Conservation (phyloP, 2,113 vertebrate species). For the Lota lota region DNA sequence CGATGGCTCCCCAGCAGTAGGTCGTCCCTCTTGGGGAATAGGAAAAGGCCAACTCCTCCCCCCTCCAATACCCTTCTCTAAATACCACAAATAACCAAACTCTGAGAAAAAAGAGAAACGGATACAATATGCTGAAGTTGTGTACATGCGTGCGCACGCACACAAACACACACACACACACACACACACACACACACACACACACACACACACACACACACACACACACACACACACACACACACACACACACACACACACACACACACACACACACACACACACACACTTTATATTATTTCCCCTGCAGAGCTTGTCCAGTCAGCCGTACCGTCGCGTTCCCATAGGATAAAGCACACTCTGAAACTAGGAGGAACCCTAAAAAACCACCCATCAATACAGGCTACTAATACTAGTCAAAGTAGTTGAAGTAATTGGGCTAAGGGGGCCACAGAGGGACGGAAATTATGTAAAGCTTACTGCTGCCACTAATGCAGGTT, state of each 20-base stretch:
- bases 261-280: neutral
- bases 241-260: neutral
- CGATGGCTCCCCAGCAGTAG: neutral
- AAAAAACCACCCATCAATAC: neutral
- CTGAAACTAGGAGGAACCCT: slow-evolving; percentile 4
- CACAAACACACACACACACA: neutral
- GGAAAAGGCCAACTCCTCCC: neutral
- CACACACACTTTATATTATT: neutral
- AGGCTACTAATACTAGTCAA: too few relatives aligned
- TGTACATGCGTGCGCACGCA: neutral
- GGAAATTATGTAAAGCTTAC: too few relatives aligned
- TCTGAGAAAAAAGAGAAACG: neutral
- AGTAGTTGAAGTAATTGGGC: too few relatives aligned
- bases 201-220: slow-evolving; percentile 11
- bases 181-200: slow-evolving; percentile 22
- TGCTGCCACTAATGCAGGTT: too few relatives aligned
- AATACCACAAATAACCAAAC: neutral
- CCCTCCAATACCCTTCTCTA: too few relatives aligned
- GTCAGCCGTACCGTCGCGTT: slow-evolving; percentile 15
- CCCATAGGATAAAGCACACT: slow-evolving; percentile 21
- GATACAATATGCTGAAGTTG: neutral
- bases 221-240: neutral
- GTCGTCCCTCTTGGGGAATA: neutral
- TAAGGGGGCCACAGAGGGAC: too few relatives aligned
- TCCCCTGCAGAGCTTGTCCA: slow-evolving; percentile 6